Evolutionary conservation across 2,113 vertebrate species (phyloP), one percentile per base, ranked within the genome.

Genomic region (Lepisosteus oculatus): DNA sequence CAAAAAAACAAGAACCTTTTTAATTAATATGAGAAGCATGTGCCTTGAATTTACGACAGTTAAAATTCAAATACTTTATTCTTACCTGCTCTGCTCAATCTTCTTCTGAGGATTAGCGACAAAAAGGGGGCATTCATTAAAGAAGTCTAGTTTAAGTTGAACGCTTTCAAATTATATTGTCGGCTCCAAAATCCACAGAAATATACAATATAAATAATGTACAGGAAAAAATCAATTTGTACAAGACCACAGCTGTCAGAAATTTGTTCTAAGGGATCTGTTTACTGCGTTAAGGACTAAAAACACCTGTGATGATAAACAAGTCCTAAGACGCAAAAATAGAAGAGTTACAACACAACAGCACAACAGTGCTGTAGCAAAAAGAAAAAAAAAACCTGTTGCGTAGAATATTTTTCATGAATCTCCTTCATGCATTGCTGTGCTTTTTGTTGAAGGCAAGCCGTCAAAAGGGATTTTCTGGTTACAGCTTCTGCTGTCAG

Each of bases 391-490:
- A 56, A 55, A 41, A 90, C 87, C 86, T 85, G 84, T 65, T 59
- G 64, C 55, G 51, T 57, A 62, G 72, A 74, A 68, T 71, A 63
- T 4, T 44, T 29, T 59, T 45, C 62, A 71, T 63, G 57, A 51
- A 72, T 79, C 77, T 84, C 76, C 59, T 70, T 79, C 77, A 77
- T 77, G 79, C 74, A 76, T 55, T 75, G 67, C 68, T 67, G 74
- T 70, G 59, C 66, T 65, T 71, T 79, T 80, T 79, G 81, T 74
- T 73, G 80, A 80, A 77, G 80, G 77, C 79, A 68, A 81, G 72
- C 59, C 67, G 14, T 75, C 74, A 62, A 63, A 45, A 70, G 51
- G 66, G 6, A 41, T 15, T 65, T 65, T 73, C 72, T 64, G 11
- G 11, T 71, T 29, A 55, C 68, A 72, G 55, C 71, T 80, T 72